Evolutionary conservation across 2,888 invertebrate species (phyloP).

Genomic region (Cyclophora punctaria): DNA sequence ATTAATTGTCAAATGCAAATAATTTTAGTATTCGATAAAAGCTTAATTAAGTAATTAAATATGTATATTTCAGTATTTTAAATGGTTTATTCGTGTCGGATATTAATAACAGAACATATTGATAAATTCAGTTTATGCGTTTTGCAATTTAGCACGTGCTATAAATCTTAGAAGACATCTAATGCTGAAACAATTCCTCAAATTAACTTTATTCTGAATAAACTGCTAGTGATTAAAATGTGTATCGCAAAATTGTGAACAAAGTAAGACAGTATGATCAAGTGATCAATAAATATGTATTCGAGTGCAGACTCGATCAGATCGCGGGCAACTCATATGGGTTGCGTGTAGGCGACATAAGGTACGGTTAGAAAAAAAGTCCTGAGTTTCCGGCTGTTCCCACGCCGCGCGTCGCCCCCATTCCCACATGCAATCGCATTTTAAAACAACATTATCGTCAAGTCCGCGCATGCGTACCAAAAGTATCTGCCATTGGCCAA

Average conservation of each 20-base stretch:
- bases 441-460: constrained; percentile 50
- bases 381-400: constrained; percentile 52
- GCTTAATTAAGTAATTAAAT: not conserved
- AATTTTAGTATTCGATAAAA: not conserved
- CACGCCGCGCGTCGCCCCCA: constrained; percentile 53
- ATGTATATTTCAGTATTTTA: not conserved
- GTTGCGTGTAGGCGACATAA: constrained; percentile 23
- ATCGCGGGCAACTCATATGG: constrained; percentile 27
- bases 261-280: no score
- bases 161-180: not conserved
- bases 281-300: constrained; percentile 20
- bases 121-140: no score
- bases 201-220: not conserved
- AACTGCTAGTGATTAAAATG: no score
- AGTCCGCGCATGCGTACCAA: constrained; percentile 50
- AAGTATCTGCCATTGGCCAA: constrained; percentile 50
- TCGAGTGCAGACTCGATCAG: constrained; percentile 33
- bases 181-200: not conserved
- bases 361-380: constrained; percentile 39
- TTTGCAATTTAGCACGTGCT: constrained; percentile 39
- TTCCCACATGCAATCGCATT: constrained; percentile 57
- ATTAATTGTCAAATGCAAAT: no score
- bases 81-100: no score
- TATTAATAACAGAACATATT: no score
- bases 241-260: no score